Evolutionary conservation across 2,113 vertebrate species (phyloP).

Genomic region (Carlito syrichta): DNA sequence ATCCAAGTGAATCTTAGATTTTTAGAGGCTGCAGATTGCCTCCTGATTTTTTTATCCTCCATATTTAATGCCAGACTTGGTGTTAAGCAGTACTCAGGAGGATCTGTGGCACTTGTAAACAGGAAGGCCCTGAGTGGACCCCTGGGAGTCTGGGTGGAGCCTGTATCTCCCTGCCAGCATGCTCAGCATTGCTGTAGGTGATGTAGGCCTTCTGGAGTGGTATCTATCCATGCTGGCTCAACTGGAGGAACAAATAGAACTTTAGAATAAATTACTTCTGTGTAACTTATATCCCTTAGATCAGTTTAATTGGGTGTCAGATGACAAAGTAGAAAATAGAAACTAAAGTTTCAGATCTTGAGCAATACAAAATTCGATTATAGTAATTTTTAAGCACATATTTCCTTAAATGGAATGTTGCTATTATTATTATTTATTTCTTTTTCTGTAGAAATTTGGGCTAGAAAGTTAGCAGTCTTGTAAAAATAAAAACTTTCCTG

Average conservation of each 20-base stretch:
- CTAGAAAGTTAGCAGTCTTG: not conserved
- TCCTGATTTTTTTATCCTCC: not conserved
- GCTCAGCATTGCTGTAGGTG: not conserved
- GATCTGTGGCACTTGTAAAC: not conserved
- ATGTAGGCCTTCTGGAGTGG: not conserved
- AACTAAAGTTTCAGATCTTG: conserved; percentile 15
- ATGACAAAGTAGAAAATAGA: conserved; percentile 40
- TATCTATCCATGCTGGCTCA: not conserved
- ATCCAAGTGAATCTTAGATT: not conserved
- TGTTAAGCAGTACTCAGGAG: not conserved
- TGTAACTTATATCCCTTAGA: not conserved
- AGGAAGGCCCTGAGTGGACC: not conserved
- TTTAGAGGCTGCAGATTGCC: not conserved
- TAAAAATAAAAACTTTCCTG: conserved; percentile 14
- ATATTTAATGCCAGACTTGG: not conserved
- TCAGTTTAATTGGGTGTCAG: conserved; percentile 12
- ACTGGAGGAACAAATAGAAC: conserved; percentile 6
- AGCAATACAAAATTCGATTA: conserved; percentile 28
- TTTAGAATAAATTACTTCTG: conserved; percentile 42
- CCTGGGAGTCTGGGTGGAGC: not conserved
- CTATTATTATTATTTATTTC: conserved; percentile 10
- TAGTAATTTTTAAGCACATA: not conserved
- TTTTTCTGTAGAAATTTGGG: conserved; percentile 40
- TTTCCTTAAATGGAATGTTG: conserved; percentile 46
- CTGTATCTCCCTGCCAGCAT: not conserved